A percentile compares a stretch with the other conserved stretches of the same genome.
These are phyloP conservation scores for Adelphocoris suturalis DNA, from an alignment of 2,888 invertebrate species.

Conservation along the genomic window DNA sequence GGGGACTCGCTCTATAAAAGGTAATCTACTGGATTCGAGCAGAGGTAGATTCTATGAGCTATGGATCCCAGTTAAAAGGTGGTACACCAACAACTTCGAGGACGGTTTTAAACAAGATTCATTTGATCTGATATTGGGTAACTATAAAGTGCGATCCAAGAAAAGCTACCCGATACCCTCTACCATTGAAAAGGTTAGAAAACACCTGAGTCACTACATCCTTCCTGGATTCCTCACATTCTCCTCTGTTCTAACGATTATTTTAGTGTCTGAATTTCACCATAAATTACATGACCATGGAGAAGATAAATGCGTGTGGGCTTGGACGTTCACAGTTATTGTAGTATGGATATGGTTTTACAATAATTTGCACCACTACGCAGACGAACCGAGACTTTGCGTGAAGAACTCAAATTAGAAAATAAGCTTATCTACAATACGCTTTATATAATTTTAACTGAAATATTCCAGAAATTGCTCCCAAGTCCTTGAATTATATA, in stretches of 20 bases:
- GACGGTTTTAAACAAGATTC: conserved; percentile 25
- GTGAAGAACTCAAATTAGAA: not conserved
- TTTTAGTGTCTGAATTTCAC: not conserved
- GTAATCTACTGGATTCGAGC: not conserved
- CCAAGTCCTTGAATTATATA: too few species aligned
- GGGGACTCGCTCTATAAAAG: not conserved
- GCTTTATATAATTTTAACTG: too few species aligned
- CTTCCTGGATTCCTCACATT: not conserved
- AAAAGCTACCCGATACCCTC: not conserved
- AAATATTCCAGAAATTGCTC: too few species aligned
- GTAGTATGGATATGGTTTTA: not conserved
- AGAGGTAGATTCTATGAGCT: not conserved
- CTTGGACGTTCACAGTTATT: not conserved
- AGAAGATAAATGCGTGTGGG: not conserved
- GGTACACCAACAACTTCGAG: conserved; percentile 18
- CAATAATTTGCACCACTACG: not conserved
- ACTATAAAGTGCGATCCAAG: not conserved
- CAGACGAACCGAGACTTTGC: not conserved
- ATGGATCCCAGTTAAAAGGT: not conserved
- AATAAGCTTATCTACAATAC: too few species aligned
- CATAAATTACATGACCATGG: too few species aligned
- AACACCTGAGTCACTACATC: not conserved
- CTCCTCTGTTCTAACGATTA: not conserved
- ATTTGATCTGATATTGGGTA: not conserved
- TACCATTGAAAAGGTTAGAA: not conserved